Base-by-base conservation (phyloP, 2,888 invertebrate species). In the Drosophila pullipes region DNA sequence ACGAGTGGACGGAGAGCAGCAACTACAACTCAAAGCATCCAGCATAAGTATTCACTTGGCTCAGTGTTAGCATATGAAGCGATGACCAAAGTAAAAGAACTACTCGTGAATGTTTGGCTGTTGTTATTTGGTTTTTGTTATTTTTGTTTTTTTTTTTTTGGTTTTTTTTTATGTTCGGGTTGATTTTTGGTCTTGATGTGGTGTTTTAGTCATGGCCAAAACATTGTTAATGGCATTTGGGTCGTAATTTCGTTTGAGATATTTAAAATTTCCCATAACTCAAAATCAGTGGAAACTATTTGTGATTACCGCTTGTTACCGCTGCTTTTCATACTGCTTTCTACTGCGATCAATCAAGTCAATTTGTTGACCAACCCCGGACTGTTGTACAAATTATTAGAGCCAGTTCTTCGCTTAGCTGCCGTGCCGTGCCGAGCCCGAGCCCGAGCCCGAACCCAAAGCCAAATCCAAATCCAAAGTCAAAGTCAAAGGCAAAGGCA, bases 231-330 rank as follows among this genome's bases (percentile, higher is more conserved):
- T 92, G 83, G 83, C 89, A 89, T 90, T 91, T 75, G 69, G 72
- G 72, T 78, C 81, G 90, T 91, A 87, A 85, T 91, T 91, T 88
- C 68, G 74, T 73, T 84, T 62, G 74, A 78, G 71, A 77, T 77
- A 75, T 81, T 79, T 81, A 74, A 84, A 85, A 85, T 85, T 91
- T 91, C 90, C 90, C 91, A 91, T 91, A 91, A 91, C 81, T 90
- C 89, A 91, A 91, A 91, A 90, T 86, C 87, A 90, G 85, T 91
- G 86, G 82, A 89, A 91, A 91, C 88, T 87, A 90, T 91, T 85
- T 89, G 89, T 91, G 91, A 91, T 91, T 91, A 88, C 86, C 82
- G 88, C 85, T 86, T 85, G 81, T 85, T 85, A 81, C 83, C 70
- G 81, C 79, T 79, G 83, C 82, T 83, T 82, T 87, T 83, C 82